These are phyloP conservation scores for Pimpla rufipes DNA, from an alignment of 2,888 invertebrate genomes.

Conservation along the genomic window DNA sequence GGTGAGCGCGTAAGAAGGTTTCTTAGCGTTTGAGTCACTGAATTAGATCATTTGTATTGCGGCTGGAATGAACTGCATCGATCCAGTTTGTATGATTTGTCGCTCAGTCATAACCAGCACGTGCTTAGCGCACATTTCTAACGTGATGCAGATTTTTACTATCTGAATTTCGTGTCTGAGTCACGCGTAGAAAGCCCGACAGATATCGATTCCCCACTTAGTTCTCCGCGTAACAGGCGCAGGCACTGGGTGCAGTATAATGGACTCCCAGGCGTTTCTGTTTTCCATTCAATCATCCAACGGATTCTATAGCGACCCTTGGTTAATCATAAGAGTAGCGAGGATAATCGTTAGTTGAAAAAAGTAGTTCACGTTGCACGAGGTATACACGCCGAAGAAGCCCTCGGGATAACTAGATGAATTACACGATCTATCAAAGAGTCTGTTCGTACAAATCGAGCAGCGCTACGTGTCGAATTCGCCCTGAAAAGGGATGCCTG, in stretches of 20 bases:
- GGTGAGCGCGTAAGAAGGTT: no score
- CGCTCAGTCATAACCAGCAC: not conserved
- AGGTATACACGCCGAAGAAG: not conserved
- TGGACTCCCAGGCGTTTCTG: conserved; percentile 26
- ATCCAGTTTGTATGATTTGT: not conserved
- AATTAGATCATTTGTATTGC: no score
- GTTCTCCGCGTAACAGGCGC: not conserved
- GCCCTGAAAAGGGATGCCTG: conserved; percentile 18
- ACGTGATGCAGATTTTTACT: no score
- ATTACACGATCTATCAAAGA: conserved; percentile 46
- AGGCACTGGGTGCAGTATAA: conserved; percentile 16
- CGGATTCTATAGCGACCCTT: conserved; percentile 17
- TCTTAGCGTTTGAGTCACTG: no score
- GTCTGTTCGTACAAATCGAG: conserved; percentile 14
- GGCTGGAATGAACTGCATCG: no score
- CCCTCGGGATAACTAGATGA: conserved; percentile 37
- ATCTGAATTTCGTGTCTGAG: no score
- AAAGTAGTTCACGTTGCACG: conserved; percentile 12
- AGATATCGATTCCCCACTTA: not conserved
- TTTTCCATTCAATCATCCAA: conserved; percentile 49
- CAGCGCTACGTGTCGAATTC: conserved; percentile 50
- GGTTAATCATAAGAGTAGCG: conserved; percentile 41
- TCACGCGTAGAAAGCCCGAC: not conserved
- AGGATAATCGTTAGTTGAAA: conserved; percentile 41
- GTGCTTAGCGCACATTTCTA: not conserved